Evolutionary conservation across 2,888 invertebrate species (phyloP).

Genomic region (Pandemis heparana): DNA sequence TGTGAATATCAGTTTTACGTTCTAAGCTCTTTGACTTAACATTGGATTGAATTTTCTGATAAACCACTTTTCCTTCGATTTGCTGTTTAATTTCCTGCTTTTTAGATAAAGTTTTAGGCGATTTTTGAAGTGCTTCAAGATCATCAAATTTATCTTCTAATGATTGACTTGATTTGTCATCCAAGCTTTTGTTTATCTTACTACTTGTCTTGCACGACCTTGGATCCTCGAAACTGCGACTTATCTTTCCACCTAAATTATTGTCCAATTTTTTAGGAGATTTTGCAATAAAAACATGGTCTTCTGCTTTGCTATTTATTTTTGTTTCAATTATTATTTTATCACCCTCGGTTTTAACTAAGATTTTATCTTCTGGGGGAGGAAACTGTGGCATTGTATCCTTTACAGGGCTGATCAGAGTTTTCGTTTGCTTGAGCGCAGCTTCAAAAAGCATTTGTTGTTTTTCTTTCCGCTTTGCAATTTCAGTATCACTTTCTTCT

Average conservation of each 20-base stretch:
- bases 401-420: conserved; percentile 90
- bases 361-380: conserved; percentile 90
- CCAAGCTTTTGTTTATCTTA: conserved; percentile 87
- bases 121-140: conserved; percentile 83
- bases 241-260: conserved; percentile 84
- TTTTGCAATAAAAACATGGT: conserved; percentile 91
- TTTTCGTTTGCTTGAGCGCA: conserved; percentile 91
- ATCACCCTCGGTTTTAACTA: conserved; percentile 90
- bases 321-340: conserved; percentile 90
- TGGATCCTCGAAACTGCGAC: conserved; percentile 87
- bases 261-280: conserved; percentile 90
- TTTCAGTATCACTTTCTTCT: conserved; percentile 90
- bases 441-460: conserved; percentile 91
- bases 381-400: conserved; percentile 90
- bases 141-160: conserved; percentile 87
- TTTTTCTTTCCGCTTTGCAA: conserved; percentile 90
- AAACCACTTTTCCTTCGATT: conserved; percentile 87
- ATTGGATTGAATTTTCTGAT: conserved; percentile 82
- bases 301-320: conserved; percentile 90
- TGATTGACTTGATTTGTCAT: conserved; percentile 86
- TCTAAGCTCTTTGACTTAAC: conserved; percentile 89
- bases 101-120: conserved; percentile 85
- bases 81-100: conserved; percentile 87
- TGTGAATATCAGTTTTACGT: conserved; percentile 86
- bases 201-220: conserved; percentile 83